Conservation (phyloP, 2,113 vertebrate species). For the Carettochelys insculpta region DNA sequence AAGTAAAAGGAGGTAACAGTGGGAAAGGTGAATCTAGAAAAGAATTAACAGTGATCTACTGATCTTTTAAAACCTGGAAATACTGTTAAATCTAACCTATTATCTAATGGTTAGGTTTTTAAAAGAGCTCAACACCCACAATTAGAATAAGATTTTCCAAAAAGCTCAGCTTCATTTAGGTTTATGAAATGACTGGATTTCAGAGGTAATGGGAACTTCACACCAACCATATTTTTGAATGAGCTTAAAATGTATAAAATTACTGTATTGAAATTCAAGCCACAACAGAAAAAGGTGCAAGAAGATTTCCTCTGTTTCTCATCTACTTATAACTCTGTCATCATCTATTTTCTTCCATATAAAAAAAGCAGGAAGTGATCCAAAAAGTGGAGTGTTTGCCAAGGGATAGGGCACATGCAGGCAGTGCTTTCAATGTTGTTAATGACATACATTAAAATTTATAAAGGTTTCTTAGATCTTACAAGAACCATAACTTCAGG, state of each 20-base stretch:
- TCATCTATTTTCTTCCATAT: background rate
- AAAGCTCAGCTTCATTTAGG: background rate
- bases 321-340: background rate
- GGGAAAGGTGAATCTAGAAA: background rate
- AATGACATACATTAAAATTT: background rate
- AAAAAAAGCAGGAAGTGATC: background rate
- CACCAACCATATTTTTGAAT: background rate
- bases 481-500: background rate
- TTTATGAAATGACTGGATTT: background rate
- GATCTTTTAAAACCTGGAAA: background rate
- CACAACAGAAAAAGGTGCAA: background rate
- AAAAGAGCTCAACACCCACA: background rate
- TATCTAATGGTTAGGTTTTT: background rate
- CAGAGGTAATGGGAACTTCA: background rate
- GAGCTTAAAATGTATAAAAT: background rate
- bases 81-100: background rate
- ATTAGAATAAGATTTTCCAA: background rate
- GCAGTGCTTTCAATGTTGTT: background rate
- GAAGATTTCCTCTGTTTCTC: background rate
- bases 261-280: background rate
- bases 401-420: background rate
- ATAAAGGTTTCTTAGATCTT: background rate
- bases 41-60: background rate
- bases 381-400: background rate
- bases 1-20: background rate